phyloP scores from a whole-genome alignment of 2,113 vertebrate species.

The Halcyon malimbica region DNA sequence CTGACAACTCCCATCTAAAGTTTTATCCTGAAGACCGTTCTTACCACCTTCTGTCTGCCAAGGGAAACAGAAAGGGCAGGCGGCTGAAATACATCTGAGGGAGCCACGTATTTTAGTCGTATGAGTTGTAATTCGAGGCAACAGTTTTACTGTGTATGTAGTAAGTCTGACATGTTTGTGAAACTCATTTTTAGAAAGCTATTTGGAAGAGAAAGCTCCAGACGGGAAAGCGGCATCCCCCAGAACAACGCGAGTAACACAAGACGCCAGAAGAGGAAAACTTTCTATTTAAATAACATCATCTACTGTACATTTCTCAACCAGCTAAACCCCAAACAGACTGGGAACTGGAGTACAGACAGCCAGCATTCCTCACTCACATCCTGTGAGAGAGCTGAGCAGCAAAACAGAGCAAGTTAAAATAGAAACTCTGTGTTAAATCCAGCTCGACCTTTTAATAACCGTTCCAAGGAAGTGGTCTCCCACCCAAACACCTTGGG shows the following conservation, averaged over 20 bases:
- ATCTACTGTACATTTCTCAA: neutral
- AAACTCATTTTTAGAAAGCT: neutral
- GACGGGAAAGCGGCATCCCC: neutral
- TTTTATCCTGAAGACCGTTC: constrained; percentile 2
- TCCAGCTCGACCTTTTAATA: neutral
- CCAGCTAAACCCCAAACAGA: neutral
- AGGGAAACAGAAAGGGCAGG: constrained; percentile 27
- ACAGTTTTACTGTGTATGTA: neutral
- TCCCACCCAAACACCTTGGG: constrained; percentile 11
- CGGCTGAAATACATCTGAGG: neutral
- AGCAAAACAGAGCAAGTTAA: neutral
- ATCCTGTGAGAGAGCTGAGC: neutral
- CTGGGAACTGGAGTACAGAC: neutral
- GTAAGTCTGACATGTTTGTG: neutral
- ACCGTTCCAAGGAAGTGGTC: neutral
- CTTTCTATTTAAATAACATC: neutral
- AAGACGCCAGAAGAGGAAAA: neutral
- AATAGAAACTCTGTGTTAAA: neutral
- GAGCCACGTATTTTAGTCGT: neutral
- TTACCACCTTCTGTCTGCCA: neutral
- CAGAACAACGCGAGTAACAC: neutral
- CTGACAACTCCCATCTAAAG: constrained; percentile 19
- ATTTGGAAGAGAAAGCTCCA: constrained; percentile 21
- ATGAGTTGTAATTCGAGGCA: neutral
- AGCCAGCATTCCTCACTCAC: neutral